Conservation (phyloP, 2,113 vertebrate genomes). For the Corythoichthys haematopterus region DNA sequence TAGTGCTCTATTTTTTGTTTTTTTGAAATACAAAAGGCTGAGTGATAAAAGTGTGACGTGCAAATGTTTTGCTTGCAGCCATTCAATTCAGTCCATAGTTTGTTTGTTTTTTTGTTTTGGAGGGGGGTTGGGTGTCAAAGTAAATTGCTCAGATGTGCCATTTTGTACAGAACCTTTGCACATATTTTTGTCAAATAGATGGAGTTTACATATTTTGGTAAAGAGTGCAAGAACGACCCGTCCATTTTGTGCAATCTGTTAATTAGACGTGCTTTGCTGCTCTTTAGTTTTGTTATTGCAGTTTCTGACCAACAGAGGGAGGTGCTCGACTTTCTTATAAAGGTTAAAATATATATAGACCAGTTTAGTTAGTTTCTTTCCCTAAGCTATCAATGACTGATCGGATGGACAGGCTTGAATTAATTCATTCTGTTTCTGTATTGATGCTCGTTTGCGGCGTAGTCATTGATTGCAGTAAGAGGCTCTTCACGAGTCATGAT, state of each 20-base stretch:
- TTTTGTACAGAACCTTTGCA: conserved; percentile 54
- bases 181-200: conserved; percentile 53
- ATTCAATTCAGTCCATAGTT: conserved; percentile 9
- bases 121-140: conserved; percentile 22
- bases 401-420: conserved; percentile 16
- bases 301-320: conserved; percentile 32
- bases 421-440: conserved; percentile 1
- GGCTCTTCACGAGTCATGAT: conserved; percentile 9
- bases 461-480: conserved; percentile 29
- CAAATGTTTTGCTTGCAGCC: conserved; percentile 36
- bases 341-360: not conserved
- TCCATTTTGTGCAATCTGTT: conserved; percentile 29
- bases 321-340: conserved; percentile 25
- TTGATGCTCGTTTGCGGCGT: conserved; percentile 6
- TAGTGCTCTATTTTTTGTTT: conserved; percentile 46
- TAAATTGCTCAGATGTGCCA: conserved; percentile 52
- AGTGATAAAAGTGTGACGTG: conserved; percentile 35
- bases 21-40: conserved; percentile 37
- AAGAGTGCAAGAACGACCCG: conserved; percentile 28
- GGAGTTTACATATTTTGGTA: conserved; percentile 38
- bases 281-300: conserved; percentile 31
- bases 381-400: conserved; percentile 13
- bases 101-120: conserved; percentile 6
- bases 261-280: conserved; percentile 34
- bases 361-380: conserved; percentile 5